Conservation (phyloP, 2,888 invertebrate species). For the Allacma fusca region DNA sequence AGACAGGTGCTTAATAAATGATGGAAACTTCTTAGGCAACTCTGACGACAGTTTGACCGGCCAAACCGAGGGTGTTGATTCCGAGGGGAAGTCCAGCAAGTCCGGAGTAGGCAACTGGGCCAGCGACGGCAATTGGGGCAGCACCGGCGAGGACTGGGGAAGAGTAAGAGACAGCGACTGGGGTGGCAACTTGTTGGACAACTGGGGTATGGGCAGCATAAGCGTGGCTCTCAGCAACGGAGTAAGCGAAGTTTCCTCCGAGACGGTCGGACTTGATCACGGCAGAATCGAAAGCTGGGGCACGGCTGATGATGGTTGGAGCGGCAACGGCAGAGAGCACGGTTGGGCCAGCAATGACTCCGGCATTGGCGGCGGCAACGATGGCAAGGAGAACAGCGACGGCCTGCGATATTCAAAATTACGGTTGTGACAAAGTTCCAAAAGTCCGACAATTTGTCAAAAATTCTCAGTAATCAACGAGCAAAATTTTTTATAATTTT, state of each 20-base stretch:
- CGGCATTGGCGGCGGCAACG: constrained; percentile 37
- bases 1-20: background rate
- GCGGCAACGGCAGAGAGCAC: background rate
- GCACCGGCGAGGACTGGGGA: constrained; percentile 27
- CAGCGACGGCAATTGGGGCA: constrained; percentile 16
- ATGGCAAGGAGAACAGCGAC: constrained; percentile 31
- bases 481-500: no score
- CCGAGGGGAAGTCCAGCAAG: background rate
- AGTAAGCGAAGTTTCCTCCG: constrained; percentile 70
- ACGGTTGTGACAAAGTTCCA: background rate
- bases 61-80: background rate
- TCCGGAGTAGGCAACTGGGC: constrained; percentile 11
- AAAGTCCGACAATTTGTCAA: no score
- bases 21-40: constrained; percentile 4
- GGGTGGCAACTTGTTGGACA: constrained; percentile 59
- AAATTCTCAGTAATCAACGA: no score
- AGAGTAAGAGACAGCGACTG: constrained; percentile 45
- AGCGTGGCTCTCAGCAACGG: constrained; percentile 68
- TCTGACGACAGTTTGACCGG: background rate
- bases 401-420: constrained; percentile 24
- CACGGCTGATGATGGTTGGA: constrained; percentile 62
- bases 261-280: constrained; percentile 67
- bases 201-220: constrained; percentile 66
- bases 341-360: constrained; percentile 21
- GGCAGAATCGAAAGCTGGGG: constrained; percentile 67